These are phyloP conservation scores for Scotopteryx bipunctaria DNA, from an alignment of 2,888 invertebrate species.

Conservation along the genomic window DNA sequence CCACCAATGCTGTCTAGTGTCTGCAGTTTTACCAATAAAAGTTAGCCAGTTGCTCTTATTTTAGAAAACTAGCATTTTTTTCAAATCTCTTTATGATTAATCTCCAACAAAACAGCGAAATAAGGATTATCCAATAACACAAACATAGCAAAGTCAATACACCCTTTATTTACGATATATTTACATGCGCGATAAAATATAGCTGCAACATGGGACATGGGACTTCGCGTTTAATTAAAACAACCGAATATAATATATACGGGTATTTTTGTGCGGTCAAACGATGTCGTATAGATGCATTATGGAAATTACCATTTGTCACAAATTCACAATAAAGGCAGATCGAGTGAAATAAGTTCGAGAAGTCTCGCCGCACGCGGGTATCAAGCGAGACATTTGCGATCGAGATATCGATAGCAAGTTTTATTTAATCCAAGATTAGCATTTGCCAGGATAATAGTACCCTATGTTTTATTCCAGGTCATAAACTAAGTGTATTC, in stretches of 20 bases:
- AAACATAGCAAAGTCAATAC: slow-evolving; percentile 29
- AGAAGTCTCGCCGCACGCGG: no score
- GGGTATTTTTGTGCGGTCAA: slow-evolving; percentile 48
- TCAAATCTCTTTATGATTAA: no score
- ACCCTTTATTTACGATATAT: slow-evolving; percentile 39
- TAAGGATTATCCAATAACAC: slow-evolving; percentile 4
- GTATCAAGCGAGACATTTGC: no score
- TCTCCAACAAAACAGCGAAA: background rate
- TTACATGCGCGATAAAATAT: slow-evolving; percentile 60
- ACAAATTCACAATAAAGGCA: background rate
- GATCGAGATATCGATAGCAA: no score
- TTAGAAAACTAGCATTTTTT: no score
- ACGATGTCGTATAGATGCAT: slow-evolving; percentile 34
- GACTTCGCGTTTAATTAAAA: slow-evolving; percentile 65
- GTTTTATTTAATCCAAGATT: no score
- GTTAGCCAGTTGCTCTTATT: no score
- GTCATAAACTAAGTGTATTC: no score
- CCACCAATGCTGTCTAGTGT: no score
- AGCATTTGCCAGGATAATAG: no score
- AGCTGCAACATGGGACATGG: slow-evolving; percentile 44
- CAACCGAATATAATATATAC: slow-evolving; percentile 67
- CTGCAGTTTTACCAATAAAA: no score
- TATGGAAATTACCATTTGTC: slow-evolving; percentile 26
- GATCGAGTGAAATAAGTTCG: background rate
- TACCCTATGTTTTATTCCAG: no score